A percentile compares a stretch with the other conserved stretches of the same genome.
These are phyloP conservation scores for Corythaeola cristata DNA, from an alignment of 2,113 vertebrate species.

Conservation along the genomic window DNA sequence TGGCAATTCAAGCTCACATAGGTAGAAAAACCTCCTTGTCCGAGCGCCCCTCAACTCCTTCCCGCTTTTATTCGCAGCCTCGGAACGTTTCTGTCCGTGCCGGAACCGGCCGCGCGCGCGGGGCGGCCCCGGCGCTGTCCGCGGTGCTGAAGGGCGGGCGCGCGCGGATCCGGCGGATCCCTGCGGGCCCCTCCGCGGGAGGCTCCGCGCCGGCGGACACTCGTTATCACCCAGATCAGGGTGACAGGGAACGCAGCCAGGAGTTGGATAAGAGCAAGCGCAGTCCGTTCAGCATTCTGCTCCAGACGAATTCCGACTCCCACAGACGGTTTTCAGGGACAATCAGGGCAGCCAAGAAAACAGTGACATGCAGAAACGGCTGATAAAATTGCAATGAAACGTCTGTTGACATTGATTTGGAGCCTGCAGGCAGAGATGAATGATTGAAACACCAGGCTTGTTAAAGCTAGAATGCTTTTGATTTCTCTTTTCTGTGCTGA, in stretches of 20 bases:
- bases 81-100: accelerated
- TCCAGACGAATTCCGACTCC: neutral
- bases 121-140: conserved; percentile 41
- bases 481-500: conserved; percentile 86
- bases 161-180: too few species aligned
- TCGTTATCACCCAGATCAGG: accelerated
- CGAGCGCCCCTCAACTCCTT: accelerated
- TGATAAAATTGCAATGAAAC: conserved; percentile 92
- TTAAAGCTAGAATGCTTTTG: conserved; percentile 93
- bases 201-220: too few species aligned
- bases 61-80: accelerated
- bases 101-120: too few species aligned
- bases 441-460: conserved; percentile 94
- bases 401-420: conserved; percentile 93
- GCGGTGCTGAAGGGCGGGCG: conserved; percentile 59
- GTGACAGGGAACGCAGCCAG: neutral
- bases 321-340: conserved; percentile 52
- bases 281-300: neutral
- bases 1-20: accelerated
- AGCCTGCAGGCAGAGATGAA: conserved; percentile 91
- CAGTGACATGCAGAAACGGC: conserved; percentile 83
- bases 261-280: neutral
- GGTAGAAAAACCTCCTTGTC: neutral
- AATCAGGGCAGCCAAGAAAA: conserved; percentile 68
- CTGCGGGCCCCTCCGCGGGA: neutral